phyloP scores from a whole-genome alignment of 1,140 invertebrate species.

The Trichonephila clavata region DNA sequence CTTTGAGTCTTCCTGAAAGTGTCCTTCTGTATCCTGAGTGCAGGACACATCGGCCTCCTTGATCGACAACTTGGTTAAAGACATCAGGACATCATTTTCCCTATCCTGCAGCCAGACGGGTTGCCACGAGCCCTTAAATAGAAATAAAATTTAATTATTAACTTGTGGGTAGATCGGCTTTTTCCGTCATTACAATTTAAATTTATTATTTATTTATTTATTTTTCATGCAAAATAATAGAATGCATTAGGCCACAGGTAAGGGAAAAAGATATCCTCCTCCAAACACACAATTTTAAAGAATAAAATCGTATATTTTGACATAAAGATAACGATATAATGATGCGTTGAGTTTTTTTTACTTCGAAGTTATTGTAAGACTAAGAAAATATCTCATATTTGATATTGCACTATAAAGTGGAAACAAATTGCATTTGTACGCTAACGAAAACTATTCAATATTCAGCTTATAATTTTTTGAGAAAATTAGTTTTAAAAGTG shows the following conservation, averaged over 20 bases:
- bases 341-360: too few relatives aligned
- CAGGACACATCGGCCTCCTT: neutral
- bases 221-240: slow-evolving; percentile 23
- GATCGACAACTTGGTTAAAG: neutral
- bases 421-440: too few relatives aligned
- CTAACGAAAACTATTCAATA: too few relatives aligned
- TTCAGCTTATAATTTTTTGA: too few relatives aligned
- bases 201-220: slow-evolving; percentile 26
- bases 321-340: too few relatives aligned
- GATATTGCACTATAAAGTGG: too few relatives aligned
- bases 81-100: slow-evolving; percentile 72
- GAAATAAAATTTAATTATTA: slow-evolving; percentile 73
- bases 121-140: slow-evolving; percentile 66
- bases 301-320: too few relatives aligned
- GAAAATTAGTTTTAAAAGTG: too few relatives aligned
- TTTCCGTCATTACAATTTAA: slow-evolving; percentile 6
- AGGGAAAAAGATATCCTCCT: slow-evolving; percentile 72
- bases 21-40: neutral
- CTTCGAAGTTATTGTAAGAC: too few relatives aligned
- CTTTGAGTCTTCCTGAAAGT: neutral
- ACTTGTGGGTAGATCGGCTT: neutral
- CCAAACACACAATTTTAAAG: neutral
- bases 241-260: slow-evolving; percentile 72
- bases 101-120: slow-evolving; percentile 72
- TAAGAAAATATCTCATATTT: too few relatives aligned